Conservation (phyloP, 2,797 vertebrate genomes). For the Pogoniulus pusillus region DNA sequence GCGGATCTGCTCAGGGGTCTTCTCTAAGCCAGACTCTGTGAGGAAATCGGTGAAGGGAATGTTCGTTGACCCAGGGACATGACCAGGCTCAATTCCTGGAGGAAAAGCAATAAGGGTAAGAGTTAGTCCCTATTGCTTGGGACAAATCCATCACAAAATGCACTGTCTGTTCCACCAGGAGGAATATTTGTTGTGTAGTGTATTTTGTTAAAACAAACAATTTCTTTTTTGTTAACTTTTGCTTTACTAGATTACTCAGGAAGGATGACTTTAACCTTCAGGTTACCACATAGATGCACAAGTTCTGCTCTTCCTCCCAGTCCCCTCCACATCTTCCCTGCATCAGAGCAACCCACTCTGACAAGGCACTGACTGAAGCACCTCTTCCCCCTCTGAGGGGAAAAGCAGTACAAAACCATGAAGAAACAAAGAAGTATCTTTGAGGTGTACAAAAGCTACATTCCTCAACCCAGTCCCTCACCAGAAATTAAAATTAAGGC, state of each 20-base stretch:
- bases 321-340: background rate
- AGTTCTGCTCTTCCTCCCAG: background rate
- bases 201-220: background rate
- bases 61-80: slow-evolving; percentile 85
- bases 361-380: background rate
- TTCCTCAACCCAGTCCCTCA: background rate
- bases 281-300: background rate
- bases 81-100: slow-evolving; percentile 88
- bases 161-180: background rate
- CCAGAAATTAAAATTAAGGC: background rate
- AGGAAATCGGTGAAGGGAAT: slow-evolving; percentile 89
- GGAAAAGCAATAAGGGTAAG: background rate
- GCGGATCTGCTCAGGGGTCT: slow-evolving; percentile 79
- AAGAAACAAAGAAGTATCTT: background rate
- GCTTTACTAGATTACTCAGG: background rate
- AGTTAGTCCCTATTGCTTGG: background rate
- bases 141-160: background rate
- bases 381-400: background rate
- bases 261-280: background rate
- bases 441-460: background rate
- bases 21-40: slow-evolving; percentile 83
- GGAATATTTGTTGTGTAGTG: background rate
- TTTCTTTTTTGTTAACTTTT: background rate
- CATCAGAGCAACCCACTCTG: background rate
- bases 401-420: background rate